Evolutionary conservation across 2,888 invertebrate genomes (phyloP).

Genomic region (Pristionchus maxplancki): DNA sequence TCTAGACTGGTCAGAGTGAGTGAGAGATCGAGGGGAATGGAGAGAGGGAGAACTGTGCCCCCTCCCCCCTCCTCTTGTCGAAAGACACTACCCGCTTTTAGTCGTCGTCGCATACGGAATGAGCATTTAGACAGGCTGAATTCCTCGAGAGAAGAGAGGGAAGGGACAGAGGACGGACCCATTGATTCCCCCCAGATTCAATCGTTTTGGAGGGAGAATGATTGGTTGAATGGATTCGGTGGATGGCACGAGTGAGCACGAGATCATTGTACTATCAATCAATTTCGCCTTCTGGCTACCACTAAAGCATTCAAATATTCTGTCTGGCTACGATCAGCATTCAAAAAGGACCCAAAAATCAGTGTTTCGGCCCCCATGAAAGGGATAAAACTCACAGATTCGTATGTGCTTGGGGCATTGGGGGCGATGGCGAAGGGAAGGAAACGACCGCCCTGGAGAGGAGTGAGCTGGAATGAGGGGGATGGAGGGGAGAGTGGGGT

Average conservation of each 20-base stretch:
- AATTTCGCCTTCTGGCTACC: background rate
- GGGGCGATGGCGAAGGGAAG: background rate
- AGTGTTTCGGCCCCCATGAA: too few species aligned
- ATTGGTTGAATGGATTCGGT: background rate
- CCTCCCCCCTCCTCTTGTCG: background rate
- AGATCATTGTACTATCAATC: background rate
- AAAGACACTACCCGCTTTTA: conserved; percentile 18
- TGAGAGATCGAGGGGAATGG: background rate
- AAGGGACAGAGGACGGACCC: background rate
- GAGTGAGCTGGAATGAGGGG: conserved; percentile 2
- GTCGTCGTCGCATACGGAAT: background rate
- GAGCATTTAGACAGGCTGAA: conserved; percentile 42
- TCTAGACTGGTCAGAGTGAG: background rate
- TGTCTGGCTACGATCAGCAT: background rate
- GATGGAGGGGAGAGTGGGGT: background rate
- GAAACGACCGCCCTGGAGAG: conserved; percentile 27
- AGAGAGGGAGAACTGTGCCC: background rate
- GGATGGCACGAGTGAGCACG: background rate
- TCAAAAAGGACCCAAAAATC: too few species aligned
- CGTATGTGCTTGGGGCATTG: conserved; percentile 19
- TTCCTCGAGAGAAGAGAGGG: background rate
- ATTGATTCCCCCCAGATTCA: background rate
- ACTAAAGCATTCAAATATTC: background rate
- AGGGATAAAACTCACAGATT: conserved; percentile 34
- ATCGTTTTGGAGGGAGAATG: conserved; percentile 1